phyloP scores from a whole-genome alignment of 2,113 vertebrate species.

The Ramphastos sulfuratus region DNA sequence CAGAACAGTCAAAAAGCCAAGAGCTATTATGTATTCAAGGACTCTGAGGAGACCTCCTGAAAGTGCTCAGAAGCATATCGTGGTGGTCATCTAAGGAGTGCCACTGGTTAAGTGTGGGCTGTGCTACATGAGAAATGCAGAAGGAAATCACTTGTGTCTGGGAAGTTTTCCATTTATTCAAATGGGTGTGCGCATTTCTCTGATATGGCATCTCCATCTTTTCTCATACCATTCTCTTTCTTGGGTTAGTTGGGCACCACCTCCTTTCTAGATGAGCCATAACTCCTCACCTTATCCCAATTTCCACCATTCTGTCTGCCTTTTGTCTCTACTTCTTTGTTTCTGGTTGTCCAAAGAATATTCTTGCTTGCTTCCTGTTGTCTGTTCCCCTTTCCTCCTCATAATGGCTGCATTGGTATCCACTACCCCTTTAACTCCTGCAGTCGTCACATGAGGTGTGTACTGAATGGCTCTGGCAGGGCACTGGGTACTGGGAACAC shows the following conservation, averaged over 20 bases:
- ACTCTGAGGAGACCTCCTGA: background rate
- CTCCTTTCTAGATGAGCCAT: background rate
- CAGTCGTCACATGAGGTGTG: background rate
- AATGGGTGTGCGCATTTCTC: background rate
- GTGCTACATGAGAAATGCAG: background rate
- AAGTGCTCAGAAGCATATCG: background rate
- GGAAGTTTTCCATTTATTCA: background rate
- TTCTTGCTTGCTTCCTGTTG: background rate
- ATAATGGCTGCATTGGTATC: background rate
- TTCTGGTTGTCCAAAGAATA: background rate
- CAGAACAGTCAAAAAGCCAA: background rate
- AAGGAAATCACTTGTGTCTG: background rate
- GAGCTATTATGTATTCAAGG: background rate
- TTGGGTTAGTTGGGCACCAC: background rate
- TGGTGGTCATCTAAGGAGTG: background rate
- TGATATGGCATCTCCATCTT: background rate
- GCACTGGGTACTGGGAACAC: background rate
- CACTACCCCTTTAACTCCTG: background rate
- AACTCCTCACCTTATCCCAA: background rate
- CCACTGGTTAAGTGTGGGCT: background rate
- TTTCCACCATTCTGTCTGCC: background rate
- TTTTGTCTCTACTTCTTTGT: background rate
- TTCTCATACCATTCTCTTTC: background rate
- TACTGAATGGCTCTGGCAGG: background rate
- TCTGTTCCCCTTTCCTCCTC: background rate